Evolutionary conservation across 2,797 vertebrate species (phyloP).

Genomic region (Manis crassicaudata): DNA sequence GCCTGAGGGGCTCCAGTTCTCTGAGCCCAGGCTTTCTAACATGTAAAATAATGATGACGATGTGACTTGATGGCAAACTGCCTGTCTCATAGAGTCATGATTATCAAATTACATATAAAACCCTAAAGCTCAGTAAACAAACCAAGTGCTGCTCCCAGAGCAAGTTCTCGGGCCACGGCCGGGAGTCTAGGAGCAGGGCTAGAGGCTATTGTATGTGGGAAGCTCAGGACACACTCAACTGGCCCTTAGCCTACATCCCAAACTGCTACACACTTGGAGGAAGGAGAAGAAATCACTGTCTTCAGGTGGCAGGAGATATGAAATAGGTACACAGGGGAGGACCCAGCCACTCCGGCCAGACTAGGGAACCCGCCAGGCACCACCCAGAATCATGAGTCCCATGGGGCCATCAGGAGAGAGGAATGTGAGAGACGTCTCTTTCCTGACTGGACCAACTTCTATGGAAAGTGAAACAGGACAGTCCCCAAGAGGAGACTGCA

Average conservation of each 20-base stretch:
- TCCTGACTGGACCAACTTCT: background rate
- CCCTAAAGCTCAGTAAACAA: background rate
- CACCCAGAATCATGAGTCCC: background rate
- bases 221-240: background rate
- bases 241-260: background rate
- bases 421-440: background rate
- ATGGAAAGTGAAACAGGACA: background rate
- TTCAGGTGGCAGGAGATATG: background rate
- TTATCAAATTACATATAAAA: background rate
- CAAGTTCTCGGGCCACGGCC: background rate
- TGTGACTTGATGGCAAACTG: background rate
- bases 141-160: background rate
- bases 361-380: background rate
- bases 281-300: background rate
- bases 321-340: background rate
- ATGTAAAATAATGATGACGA: background rate
- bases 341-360: background rate
- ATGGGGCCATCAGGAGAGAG: background rate
- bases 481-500: background rate
- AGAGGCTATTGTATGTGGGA: background rate
- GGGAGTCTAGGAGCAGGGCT: background rate
- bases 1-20: background rate
- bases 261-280: too few relatives aligned
- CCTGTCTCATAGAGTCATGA: background rate
- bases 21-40: background rate